Percentiles rank a stretch among this genome's conserved stretches.
These are phyloP conservation scores for Tachysurus fulvidraco DNA, from an alignment of 2,113 vertebrate genomes.

Conservation along the genomic window DNA sequence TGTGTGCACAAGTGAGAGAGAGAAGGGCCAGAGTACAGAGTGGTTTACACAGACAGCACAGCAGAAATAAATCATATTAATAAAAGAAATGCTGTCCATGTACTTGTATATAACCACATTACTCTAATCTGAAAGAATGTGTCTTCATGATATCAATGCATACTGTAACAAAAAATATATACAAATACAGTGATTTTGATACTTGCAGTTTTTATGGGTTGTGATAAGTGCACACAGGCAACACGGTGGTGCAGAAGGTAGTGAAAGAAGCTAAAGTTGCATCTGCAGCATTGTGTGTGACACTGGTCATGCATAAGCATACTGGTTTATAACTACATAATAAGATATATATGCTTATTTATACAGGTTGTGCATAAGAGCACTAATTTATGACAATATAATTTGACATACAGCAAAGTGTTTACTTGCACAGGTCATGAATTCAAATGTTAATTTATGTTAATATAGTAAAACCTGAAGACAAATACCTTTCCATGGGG, in stretches of 20 bases:
- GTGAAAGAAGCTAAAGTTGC: neutral
- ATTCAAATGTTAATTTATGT: neutral
- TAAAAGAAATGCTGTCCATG: neutral
- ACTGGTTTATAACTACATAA: neutral
- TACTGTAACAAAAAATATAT: slow-evolving; percentile 8
- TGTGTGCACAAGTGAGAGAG: slow-evolving; percentile 41
- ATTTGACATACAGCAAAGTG: neutral
- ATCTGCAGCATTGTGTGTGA: neutral
- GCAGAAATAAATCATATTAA: slow-evolving; percentile 26
- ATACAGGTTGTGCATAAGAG: neutral
- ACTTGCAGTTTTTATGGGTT: neutral
- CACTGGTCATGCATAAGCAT: neutral
- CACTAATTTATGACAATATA: neutral
- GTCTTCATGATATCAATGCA: neutral
- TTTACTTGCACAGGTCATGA: neutral
- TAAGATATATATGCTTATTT: neutral
- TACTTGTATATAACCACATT: slow-evolving; percentile 19
- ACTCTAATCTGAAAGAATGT: slow-evolving; percentile 4
- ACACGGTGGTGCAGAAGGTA: slow-evolving; percentile 3
- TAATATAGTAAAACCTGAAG: neutral
- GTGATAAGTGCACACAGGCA: slow-evolving; percentile 1
- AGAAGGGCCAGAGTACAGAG: slow-evolving; percentile 44
- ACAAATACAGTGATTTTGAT: slow-evolving; percentile 11
- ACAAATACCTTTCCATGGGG: neutral
- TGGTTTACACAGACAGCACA: slow-evolving; percentile 15